phyloP scores from a whole-genome alignment of 2,888 invertebrate genomes.

The Uropetala carovei region DNA sequence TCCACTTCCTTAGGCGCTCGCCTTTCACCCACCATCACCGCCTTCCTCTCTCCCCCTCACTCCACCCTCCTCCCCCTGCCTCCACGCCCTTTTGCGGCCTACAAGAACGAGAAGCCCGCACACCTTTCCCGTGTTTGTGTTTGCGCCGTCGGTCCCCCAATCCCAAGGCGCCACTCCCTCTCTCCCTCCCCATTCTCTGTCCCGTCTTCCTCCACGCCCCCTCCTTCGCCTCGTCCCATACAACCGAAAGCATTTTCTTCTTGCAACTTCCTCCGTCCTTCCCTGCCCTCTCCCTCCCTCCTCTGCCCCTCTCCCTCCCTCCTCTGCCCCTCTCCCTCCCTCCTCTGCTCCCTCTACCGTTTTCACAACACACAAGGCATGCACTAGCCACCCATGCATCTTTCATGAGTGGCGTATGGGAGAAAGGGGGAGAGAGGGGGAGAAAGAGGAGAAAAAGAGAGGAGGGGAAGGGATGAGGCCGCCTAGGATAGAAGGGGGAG shows the following conservation, averaged over 20 bases:
- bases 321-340: background rate
- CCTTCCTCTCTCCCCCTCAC: background rate
- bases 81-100: too few species aligned
- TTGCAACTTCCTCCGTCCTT: background rate
- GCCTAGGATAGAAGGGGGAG: background rate
- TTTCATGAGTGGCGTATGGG: constrained; percentile 52
- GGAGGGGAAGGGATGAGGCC: background rate
- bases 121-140: constrained; percentile 21
- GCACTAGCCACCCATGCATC: constrained; percentile 52
- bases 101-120: background rate
- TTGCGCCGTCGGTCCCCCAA: background rate
- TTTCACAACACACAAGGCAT: background rate
- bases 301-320: background rate
- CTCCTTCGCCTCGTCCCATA: background rate
- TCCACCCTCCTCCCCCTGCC: background rate
- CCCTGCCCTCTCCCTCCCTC: background rate
- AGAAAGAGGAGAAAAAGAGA: background rate
- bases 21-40: background rate
- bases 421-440: background rate
- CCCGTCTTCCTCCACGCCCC: background rate
- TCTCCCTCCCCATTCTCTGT: background rate
- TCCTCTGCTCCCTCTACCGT: background rate
- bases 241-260: background rate
- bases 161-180: background rate
- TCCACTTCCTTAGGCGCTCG: background rate